Base-by-base conservation (phyloP, 1,140 invertebrate species). In the Eurosta solidaginis region DNA sequence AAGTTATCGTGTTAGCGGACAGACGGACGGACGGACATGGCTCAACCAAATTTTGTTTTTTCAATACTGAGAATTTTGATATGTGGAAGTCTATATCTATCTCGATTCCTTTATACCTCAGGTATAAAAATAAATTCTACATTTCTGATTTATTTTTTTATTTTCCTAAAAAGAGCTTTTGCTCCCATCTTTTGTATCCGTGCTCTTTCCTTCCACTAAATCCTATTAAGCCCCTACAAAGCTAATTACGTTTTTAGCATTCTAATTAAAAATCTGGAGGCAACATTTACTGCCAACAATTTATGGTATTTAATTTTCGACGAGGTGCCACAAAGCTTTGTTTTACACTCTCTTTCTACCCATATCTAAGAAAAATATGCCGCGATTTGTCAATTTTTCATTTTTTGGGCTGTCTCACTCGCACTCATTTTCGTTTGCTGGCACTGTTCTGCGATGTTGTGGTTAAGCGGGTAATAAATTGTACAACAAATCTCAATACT, bases 401-500 rank as follows among this genome's bases (percentile, higher is more conserved):
- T 47, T 12, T 47, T 3, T n/a, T n/a, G n/a, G n/a, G n/a, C n/a
- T n/a, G n/a, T n/a, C n/a, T n/a, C n/a, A n/a, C n/a, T n/a, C n/a
- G n/a, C 5, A 36, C 59, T 4, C 5, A 5, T 52, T 25, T 22
- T 25, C n/a, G n/a, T n/a, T n/a, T n/a, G n/a, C 49, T 7, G 29
- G 17, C 29, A 17, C 17, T n/a, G 54, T 63, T 63, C 33, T 63
- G 17, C 54, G 40, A 36, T 33, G 33, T 33, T 36, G 29, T 17
- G 59, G 33, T 63, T 63, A 33, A 63, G 59, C 59, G 59, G 59
- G 29, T 33, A 63, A 63, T 63, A 63, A 63, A 63, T 63, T 63
- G 29, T 9, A 3, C 29, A 63, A 63, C 59, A 63, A 40, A 63
- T 40, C 59, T 63, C 33, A 63, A 63, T 63, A 63, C 40, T 63